Base-by-base conservation (phyloP, 2,113 vertebrate species). In the Porphyrio hochstetteri region DNA sequence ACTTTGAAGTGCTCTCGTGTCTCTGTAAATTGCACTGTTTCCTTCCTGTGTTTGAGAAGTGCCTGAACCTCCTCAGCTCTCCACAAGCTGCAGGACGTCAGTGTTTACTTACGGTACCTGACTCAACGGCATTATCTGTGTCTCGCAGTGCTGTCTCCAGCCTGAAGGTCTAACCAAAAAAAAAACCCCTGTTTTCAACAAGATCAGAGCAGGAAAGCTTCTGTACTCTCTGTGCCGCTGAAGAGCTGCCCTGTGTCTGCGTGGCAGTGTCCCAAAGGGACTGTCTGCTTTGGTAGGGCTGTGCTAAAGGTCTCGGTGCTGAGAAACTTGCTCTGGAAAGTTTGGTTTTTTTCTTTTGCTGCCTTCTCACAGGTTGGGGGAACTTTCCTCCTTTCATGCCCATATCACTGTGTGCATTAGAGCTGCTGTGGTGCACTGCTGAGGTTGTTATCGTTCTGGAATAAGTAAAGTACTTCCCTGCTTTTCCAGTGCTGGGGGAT, bases 21-120 rank as follows among this genome's bases (percentile, higher is more conserved):
- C 46, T 77, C 42, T 74, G 78, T 9, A 50, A 90, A 79, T 23
- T 10, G 31, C 90, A 61, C 13, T 0, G 0, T 74, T 85, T 90
- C 79, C 82, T 96, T 86, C 82, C 90, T 74, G 42, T 59, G 71
- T 86, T 90, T 92, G 82, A 87, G 74, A 65, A 69, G 69, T 29
- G 61, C 74, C 89, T 71, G 65, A 56, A 55, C 57, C 84, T 92
- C 89, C 77, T 78, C 74, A 44, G 89, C 89, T 79, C 63, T 29
- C 31, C 68, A 31, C 11, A 11, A 53, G 79, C 71, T 90, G 50
- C 78, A 86, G 85, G 81, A 91, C 21, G 1, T 48, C 3, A 1
- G 1, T 91, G 78, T 82, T 95, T 90, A 69, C 78, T 91, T 2
- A 57, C 36, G 67, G 50, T 64, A 64, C 44, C 81, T 50, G 40